Conservation (phyloP, 2,113 vertebrate genomes). For the Nannobrachium achirus region DNA sequence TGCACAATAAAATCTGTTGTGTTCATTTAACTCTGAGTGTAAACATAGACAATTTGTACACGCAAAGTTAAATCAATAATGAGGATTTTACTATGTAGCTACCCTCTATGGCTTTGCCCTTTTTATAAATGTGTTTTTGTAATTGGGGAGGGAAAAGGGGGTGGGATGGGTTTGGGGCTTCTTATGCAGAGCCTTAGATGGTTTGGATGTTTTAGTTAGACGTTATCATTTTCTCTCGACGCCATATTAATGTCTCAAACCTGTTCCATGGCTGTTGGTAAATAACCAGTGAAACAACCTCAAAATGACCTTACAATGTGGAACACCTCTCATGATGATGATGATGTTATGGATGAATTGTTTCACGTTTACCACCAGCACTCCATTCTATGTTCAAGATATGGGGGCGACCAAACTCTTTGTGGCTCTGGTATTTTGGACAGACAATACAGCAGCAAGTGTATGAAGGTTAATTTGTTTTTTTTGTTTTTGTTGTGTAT, state of each 20-base stretch:
- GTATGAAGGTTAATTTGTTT: not conserved
- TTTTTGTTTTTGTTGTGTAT: not conserved
- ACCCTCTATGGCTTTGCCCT: slow-evolving; percentile 42
- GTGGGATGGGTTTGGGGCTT: not conserved
- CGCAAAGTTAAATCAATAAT: too few species aligned
- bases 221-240: too few species aligned
- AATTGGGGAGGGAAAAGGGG: slow-evolving; percentile 13
- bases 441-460: not conserved
- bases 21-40: too few species aligned
- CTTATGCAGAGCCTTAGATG: slow-evolving; percentile 6
- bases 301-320: too few species aligned
- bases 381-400: too few species aligned
- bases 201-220: slow-evolving; percentile 6
- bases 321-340: too few species aligned
- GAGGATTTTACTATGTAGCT: slow-evolving; percentile 5
- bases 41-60: too few species aligned
- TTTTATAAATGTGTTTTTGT: slow-evolving; percentile 71
- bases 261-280: too few species aligned
- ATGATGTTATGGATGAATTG: too few species aligned
- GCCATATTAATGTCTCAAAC: too few species aligned
- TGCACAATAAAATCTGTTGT: slow-evolving; percentile 1
- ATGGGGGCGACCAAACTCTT: not conserved
- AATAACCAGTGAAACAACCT: too few species aligned
- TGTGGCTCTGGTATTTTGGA: not conserved
- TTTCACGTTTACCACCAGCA: too few species aligned